Evolutionary conservation across 1,140 invertebrate species (phyloP).

Genomic region (Diachasmimorpha longicaudata): DNA sequence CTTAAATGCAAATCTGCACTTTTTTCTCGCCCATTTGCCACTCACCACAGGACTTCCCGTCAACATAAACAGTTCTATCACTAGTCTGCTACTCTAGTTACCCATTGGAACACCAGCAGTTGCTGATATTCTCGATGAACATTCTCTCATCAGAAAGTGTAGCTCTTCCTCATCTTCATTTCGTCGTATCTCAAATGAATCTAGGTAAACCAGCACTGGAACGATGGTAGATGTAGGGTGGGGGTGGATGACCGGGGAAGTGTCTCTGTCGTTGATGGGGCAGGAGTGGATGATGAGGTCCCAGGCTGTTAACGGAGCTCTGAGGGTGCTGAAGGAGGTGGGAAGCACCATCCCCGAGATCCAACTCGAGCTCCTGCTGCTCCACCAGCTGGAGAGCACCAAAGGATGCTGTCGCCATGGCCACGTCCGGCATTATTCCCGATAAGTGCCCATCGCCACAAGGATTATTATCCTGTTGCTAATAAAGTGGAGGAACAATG

Average conservation of each 20-base stretch:
- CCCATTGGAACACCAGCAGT: too few relatives aligned
- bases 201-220: constrained; percentile 54
- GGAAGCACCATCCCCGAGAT: constrained; percentile 78
- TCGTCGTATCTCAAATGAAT: constrained; percentile 51
- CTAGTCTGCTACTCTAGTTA: too few relatives aligned
- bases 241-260: constrained; percentile 49
- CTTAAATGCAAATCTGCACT: too few relatives aligned
- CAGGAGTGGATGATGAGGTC: constrained; percentile 48
- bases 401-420: constrained; percentile 82
- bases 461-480: constrained; percentile 66
- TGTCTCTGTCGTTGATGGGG: constrained; percentile 56
- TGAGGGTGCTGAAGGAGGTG: constrained; percentile 61
- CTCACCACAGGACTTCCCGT: too few relatives aligned
- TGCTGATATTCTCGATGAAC: neutral
- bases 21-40: too few relatives aligned
- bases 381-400: constrained; percentile 74
- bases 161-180: neutral
- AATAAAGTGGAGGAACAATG: neutral
- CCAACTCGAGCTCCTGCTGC: constrained; percentile 70
- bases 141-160: neutral
- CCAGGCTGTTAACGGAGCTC: constrained; percentile 42
- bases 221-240: constrained; percentile 56
- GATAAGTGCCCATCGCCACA: constrained; percentile 76
- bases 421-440: constrained; percentile 86
- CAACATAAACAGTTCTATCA: too few relatives aligned